Percentiles rank a stretch among this genome's conserved stretches.
Evolutionary conservation across 2,888 invertebrate genomes (phyloP).

Genomic region (Melitaea athalia): DNA sequence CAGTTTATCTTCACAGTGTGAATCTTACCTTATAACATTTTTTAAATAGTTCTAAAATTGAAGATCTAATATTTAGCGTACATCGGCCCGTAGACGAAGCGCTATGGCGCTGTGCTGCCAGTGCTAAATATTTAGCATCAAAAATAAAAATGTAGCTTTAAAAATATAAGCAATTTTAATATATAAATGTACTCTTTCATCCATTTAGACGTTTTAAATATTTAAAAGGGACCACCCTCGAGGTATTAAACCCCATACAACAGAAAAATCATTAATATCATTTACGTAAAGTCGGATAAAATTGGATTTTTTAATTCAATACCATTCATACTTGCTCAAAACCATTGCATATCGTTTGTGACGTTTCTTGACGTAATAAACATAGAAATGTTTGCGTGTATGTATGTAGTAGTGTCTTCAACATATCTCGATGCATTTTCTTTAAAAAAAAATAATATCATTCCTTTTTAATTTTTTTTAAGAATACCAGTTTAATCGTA

Average conservation of each 20-base stretch:
- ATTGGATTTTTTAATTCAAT: neutral
- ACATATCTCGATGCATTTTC: conserved; percentile 36
- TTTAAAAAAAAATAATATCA: conserved; percentile 42
- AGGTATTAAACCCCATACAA: neutral
- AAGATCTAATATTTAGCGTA: conserved; percentile 58
- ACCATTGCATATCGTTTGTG: conserved; percentile 38
- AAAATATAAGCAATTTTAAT: no score
- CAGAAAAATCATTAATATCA: no score
- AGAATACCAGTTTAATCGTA: conserved; percentile 56
- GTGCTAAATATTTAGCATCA: conserved; percentile 58
- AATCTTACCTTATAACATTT: no score
- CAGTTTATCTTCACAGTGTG: no score
- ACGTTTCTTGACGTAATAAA: neutral
- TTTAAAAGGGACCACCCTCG: neutral
- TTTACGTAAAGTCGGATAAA: no score
- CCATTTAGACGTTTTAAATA: neutral
- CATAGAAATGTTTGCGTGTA: neutral
- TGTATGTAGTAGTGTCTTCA: conserved; percentile 4
- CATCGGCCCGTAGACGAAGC: conserved; percentile 58
- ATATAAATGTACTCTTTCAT: neutral
- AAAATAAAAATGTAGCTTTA: neutral
- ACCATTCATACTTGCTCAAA: conserved; percentile 51
- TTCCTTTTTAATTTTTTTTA: conserved; percentile 48
- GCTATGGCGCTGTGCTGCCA: conserved; percentile 65
- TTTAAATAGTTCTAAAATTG: neutral